Evolutionary conservation across 2,113 vertebrate species (phyloP).

Genomic region (Salvator merianae): DNA sequence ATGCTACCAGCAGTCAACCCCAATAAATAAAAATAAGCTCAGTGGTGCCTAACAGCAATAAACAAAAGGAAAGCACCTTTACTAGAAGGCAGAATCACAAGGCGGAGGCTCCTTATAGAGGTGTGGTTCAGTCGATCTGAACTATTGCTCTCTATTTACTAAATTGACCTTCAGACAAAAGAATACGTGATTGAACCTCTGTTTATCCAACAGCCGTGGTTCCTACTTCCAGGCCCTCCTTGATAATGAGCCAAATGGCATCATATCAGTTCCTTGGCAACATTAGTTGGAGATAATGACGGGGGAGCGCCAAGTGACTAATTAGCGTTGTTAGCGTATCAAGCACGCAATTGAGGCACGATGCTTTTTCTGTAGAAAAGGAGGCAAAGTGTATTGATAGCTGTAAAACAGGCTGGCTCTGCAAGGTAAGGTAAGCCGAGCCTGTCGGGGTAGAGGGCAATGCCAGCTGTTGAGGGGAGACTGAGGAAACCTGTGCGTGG

Average conservation of each 20-base stretch:
- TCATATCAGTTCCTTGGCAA: not conserved
- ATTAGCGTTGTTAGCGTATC: slow-evolving; percentile 4
- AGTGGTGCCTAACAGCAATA: no score
- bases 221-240: not conserved
- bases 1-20: no score
- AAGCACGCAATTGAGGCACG: not conserved
- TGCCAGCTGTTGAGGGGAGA: not conserved
- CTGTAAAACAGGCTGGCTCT: not conserved
- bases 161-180: not conserved
- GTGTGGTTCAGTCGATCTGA: not conserved
- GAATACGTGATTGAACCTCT: not conserved
- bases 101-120: not conserved
- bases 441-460: not conserved
- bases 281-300: slow-evolving; percentile 1
- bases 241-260: not conserved
- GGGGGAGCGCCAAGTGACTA: not conserved
- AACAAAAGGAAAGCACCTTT: not conserved
- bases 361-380: no score
- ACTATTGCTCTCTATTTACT: not conserved
- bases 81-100: not conserved
- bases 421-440: not conserved
- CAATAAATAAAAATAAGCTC: not conserved
- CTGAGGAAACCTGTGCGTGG: not conserved
- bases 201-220: not conserved
- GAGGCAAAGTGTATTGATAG: no score